phyloP scores from a whole-genome alignment of 1,140 invertebrate genomes.

The Aphelenchoides besseyi region DNA sequence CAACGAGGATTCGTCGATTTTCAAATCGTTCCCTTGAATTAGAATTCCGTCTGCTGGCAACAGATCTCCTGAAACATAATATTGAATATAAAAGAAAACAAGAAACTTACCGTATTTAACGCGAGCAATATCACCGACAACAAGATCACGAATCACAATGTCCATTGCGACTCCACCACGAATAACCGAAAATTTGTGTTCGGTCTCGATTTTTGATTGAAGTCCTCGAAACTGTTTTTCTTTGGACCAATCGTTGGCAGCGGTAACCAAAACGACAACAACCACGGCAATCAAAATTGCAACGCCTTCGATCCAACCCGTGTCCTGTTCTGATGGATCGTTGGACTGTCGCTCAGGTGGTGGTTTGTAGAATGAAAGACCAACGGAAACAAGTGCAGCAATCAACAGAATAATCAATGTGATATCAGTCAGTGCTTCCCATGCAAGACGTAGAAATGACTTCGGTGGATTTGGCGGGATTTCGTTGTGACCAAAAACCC shows the following conservation, averaged over 20 bases:
- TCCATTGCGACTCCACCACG: conserved; percentile 84
- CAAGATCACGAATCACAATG: conserved; percentile 89
- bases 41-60: conserved; percentile 61
- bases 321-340: conserved; percentile 44
- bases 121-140: conserved; percentile 96
- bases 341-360: conserved; percentile 41
- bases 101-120: conserved; percentile 59
- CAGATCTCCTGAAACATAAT: conserved; percentile 55
- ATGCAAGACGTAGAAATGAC: conserved; percentile 93
- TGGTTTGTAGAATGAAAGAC: conserved; percentile 84
- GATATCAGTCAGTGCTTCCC: conserved; percentile 97
- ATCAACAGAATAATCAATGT: conserved; percentile 81
- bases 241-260: conserved; percentile 60
- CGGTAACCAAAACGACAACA: conserved; percentile 62
- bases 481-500: conserved; percentile 91
- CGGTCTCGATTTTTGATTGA: conserved; percentile 94
- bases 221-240: conserved; percentile 67
- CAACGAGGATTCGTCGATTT: conserved; percentile 63
- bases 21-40: conserved; percentile 62
- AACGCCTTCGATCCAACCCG: conserved; percentile 62
- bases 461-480: conserved; percentile 99
- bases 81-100: too few species aligned
- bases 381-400: conserved; percentile 76
- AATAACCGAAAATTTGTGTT: conserved; percentile 96
- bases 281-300: conserved; percentile 61